These are phyloP conservation scores for Carpatolechia fugitivella DNA, from an alignment of 2,888 invertebrate genomes.

Conservation along the genomic window DNA sequence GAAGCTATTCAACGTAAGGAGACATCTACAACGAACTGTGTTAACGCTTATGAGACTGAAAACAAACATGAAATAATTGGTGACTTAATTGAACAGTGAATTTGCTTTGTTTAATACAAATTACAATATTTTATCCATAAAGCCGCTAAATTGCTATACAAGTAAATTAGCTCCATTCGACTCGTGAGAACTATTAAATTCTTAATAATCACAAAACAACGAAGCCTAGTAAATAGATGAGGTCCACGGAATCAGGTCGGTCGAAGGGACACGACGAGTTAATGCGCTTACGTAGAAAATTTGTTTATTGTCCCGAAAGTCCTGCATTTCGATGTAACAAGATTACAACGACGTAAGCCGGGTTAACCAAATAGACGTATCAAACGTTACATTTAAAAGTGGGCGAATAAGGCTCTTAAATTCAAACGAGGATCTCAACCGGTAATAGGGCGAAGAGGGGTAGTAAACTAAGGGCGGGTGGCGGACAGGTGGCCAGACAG, in stretches of 20 bases:
- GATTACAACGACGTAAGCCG: slow-evolving; percentile 10
- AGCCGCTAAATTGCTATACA: not conserved
- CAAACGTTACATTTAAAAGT: not conserved
- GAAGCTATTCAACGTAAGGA: too few species aligned
- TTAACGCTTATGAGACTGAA: not conserved
- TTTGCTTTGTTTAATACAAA: not conserved
- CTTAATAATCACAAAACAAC: slow-evolving; percentile 1
- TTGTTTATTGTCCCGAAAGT: slow-evolving; percentile 1
- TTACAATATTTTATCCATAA: not conserved
- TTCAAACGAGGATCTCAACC: not conserved
- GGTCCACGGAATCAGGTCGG: slow-evolving; percentile 2
- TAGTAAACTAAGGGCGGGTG: slow-evolving; percentile 20
- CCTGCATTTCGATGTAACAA: slow-evolving; percentile 6
- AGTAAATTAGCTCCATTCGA: not conserved
- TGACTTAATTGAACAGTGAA: too few species aligned
- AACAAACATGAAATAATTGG: too few species aligned
- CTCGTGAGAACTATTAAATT: not conserved
- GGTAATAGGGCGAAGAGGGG: slow-evolving; percentile 26
- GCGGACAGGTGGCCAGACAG: slow-evolving; percentile 38
- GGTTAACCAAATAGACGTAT: not conserved
- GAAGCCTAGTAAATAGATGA: not conserved
- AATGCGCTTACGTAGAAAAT: slow-evolving; percentile 1
- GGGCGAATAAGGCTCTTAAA: not conserved
- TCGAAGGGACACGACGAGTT: not conserved
- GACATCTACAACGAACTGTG: too few species aligned